These are phyloP conservation scores for Argynnis bischoffii DNA, from an alignment of 2,888 invertebrate species.

Conservation along the genomic window DNA sequence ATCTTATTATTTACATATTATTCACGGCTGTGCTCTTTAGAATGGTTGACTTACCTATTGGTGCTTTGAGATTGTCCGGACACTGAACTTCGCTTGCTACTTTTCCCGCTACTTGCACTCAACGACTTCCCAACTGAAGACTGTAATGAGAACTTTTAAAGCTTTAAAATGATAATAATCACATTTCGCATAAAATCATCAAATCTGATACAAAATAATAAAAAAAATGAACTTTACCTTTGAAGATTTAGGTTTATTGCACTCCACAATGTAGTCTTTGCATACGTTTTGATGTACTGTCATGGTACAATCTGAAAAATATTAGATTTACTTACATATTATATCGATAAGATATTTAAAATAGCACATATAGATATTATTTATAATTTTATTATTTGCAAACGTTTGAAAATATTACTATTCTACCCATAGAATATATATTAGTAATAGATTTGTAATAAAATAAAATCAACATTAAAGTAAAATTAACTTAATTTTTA, in stretches of 20 bases:
- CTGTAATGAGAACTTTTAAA: constrained; percentile 46
- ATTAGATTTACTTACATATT: no score
- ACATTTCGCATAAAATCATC: neutral
- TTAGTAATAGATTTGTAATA: no score
- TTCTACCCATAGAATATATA: no score
- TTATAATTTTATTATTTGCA: no score
- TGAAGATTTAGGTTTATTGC: constrained; percentile 87
- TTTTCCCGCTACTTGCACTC: constrained; percentile 72
- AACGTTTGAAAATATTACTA: no score
- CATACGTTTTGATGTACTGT: constrained; percentile 94
- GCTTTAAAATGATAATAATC: constrained; percentile 23
- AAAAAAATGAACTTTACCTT: constrained; percentile 67
- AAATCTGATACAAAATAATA: neutral
- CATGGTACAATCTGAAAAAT: constrained; percentile 88
- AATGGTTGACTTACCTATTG: constrained; percentile 64
- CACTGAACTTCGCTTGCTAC: constrained; percentile 75
- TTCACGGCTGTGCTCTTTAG: neutral
- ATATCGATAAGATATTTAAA: no score
- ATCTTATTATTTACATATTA: constrained; percentile 2
- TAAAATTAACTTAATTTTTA: no score
- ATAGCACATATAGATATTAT: no score
- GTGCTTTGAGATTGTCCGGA: constrained; percentile 75
- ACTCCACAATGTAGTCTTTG: constrained; percentile 93
- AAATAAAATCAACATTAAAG: no score
- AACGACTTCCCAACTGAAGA: constrained; percentile 76